phyloP scores from a whole-genome alignment of 2,888 invertebrate genomes.

The Drosophila mettleri region DNA sequence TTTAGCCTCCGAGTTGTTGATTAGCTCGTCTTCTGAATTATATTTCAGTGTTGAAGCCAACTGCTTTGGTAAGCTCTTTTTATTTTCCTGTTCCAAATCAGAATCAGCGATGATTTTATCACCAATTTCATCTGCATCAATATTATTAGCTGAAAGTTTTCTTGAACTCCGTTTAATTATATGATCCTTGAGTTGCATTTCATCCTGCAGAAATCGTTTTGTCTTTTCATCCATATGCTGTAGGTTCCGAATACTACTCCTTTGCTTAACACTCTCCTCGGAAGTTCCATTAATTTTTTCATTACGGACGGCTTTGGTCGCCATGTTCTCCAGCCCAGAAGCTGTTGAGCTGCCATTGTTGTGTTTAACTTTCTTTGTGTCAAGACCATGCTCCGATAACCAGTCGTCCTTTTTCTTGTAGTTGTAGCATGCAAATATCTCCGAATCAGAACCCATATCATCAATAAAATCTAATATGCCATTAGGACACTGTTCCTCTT shows the following conservation, averaged over 20 bases:
- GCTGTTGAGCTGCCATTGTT: neutral
- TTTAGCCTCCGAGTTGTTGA: neutral
- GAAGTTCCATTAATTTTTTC: neutral
- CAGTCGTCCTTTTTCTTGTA: neutral
- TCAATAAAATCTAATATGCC: neutral
- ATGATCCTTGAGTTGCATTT: neutral
- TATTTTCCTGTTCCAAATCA: conserved; percentile 10
- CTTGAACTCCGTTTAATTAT: neutral
- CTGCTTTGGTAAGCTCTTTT: neutral
- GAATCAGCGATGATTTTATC: conserved; percentile 6
- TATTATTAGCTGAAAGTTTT: neutral
- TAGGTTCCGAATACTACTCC: neutral
- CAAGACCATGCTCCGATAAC: neutral
- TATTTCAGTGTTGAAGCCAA: neutral
- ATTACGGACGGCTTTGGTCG: neutral
- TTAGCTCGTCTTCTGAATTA: neutral
- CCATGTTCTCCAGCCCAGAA: neutral
- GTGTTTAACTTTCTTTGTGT: neutral
- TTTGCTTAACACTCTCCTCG: neutral
- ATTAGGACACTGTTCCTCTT: neutral
- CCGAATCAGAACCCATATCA: conserved; percentile 1
- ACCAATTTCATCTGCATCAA: neutral
- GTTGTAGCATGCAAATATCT: conserved; percentile 3
- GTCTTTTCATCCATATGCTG: neutral
- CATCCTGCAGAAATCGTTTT: neutral